Evolutionary conservation across 2,888 invertebrate species (phyloP).

Genomic region (Yponomeuta cagnagella): DNA sequence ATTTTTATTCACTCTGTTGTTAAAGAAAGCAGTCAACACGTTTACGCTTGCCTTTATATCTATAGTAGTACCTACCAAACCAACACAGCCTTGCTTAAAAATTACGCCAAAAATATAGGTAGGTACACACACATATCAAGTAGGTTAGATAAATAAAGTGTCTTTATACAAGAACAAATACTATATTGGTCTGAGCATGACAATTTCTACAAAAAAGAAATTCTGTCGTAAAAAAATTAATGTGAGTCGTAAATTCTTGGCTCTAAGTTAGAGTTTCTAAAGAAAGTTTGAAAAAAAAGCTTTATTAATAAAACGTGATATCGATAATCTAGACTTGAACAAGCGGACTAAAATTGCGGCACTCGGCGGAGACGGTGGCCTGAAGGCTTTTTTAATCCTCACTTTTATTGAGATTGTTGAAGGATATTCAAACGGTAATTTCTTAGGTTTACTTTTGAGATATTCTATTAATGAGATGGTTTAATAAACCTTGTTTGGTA

Average conservation of each 20-base stretch:
- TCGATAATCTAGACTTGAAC: not conserved
- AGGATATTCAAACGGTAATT: not conserved
- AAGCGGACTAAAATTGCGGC: not conserved
- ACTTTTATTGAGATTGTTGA: not conserved
- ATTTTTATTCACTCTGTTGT: conserved; percentile 52
- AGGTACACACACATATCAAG: not conserved
- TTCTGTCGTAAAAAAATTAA: too few species aligned
- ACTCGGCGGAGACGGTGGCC: not conserved
- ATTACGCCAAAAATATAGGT: not conserved
- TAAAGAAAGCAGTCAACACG: conserved; percentile 46
- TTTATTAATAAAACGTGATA: not conserved
- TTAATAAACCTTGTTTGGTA: too few species aligned
- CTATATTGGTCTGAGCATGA: too few species aligned
- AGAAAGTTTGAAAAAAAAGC: not conserved
- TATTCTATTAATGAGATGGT: conserved; percentile 27
- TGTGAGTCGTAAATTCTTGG: too few species aligned
- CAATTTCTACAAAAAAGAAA: too few species aligned
- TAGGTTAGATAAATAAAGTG: too few species aligned
- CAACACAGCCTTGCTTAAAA: too few species aligned
- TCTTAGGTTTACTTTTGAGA: not conserved
- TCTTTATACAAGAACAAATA: too few species aligned
- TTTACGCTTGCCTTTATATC: conserved; percentile 24
- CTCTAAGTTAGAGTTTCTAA: not conserved
- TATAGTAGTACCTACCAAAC: not conserved
- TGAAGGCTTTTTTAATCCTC: not conserved